Percentiles rank a stretch among this genome's conserved stretches.
phyloP scores from a whole-genome alignment of 1,140 invertebrate species.

The Meloidogyne exigua region DNA sequence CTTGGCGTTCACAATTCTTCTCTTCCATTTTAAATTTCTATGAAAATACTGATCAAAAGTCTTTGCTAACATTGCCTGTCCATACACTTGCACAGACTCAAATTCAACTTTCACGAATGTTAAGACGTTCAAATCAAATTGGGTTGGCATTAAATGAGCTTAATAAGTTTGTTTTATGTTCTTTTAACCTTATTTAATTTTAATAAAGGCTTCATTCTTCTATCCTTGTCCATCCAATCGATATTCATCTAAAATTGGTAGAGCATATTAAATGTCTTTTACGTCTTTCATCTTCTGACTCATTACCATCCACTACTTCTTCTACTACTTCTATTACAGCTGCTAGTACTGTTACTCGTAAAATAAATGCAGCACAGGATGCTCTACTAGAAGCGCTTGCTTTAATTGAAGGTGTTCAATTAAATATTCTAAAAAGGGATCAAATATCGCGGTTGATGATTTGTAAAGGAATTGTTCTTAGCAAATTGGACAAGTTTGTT shows the following conservation, averaged over 20 bases:
- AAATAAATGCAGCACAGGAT: conserved; percentile 19
- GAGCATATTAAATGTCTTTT: conserved; percentile 40
- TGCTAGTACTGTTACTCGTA: background rate
- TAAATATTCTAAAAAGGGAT: conserved; percentile 34
- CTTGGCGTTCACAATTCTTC: conserved; percentile 41
- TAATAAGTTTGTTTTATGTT: conserved; percentile 22
- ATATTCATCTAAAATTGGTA: conserved; percentile 36
- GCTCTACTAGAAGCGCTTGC: conserved; percentile 30
- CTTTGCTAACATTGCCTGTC: conserved; percentile 27
- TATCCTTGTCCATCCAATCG: conserved; percentile 30
- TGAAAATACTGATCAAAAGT: conserved; percentile 24
- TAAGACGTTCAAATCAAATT: conserved; percentile 39
- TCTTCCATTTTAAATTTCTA: conserved; percentile 28
- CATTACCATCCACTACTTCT: background rate
- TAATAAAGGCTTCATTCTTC: conserved; percentile 29
- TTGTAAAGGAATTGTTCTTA: conserved; percentile 32
- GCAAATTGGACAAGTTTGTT: conserved; percentile 36
- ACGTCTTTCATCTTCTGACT: conserved; percentile 24
- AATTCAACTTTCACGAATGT: conserved; percentile 33
- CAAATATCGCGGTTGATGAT: conserved; percentile 34
- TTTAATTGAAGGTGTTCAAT: conserved; percentile 30
- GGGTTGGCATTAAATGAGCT: conserved; percentile 46
- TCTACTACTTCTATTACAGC: background rate
- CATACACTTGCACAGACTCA: conserved; percentile 44
- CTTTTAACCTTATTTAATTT: conserved; percentile 1